Evolutionary conservation across 2,113 vertebrate genomes (phyloP).

Genomic region (Notarius lentiginosus): DNA sequence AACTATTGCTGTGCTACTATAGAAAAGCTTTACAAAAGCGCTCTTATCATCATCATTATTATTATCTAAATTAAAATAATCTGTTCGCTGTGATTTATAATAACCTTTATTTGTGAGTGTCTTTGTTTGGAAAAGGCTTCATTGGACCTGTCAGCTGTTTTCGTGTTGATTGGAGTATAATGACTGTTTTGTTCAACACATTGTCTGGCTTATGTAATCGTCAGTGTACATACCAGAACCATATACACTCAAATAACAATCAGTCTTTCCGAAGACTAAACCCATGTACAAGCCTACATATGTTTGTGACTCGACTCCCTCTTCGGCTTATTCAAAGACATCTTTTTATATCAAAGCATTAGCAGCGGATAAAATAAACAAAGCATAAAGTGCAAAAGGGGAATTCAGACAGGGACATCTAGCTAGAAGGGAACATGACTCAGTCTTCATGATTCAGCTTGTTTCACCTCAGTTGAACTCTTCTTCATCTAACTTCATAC

Average conservation of each 20-base stretch:
- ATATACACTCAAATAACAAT: slow-evolving; percentile 44
- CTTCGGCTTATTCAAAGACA: slow-evolving; percentile 30
- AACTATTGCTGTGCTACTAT: background rate
- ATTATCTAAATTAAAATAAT: slow-evolving; percentile 34
- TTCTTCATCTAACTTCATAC: background rate
- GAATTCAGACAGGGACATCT: background rate
- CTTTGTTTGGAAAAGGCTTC: slow-evolving; percentile 37
- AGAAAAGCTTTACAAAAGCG: background rate
- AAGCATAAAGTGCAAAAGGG: background rate
- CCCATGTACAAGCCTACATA: slow-evolving; percentile 1
- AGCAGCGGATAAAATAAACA: slow-evolving; percentile 5
- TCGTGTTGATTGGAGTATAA: slow-evolving; percentile 25
- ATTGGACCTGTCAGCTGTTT: slow-evolving; percentile 29
- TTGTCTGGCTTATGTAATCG: slow-evolving; percentile 23
- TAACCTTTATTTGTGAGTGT: slow-evolving; percentile 19
- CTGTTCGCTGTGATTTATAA: background rate
- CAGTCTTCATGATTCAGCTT: slow-evolving; percentile 2
- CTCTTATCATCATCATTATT: background rate
- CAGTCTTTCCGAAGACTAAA: slow-evolving; percentile 28
- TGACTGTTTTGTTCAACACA: slow-evolving; percentile 22
- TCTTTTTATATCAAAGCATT: slow-evolving; percentile 41
- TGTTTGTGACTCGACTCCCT: slow-evolving; percentile 28
- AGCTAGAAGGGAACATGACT: background rate
- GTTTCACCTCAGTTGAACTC: slow-evolving; percentile 18
- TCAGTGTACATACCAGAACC: slow-evolving; percentile 11